Base-by-base conservation (phyloP, 2,888 invertebrate species). In the Lagria hirta region DNA sequence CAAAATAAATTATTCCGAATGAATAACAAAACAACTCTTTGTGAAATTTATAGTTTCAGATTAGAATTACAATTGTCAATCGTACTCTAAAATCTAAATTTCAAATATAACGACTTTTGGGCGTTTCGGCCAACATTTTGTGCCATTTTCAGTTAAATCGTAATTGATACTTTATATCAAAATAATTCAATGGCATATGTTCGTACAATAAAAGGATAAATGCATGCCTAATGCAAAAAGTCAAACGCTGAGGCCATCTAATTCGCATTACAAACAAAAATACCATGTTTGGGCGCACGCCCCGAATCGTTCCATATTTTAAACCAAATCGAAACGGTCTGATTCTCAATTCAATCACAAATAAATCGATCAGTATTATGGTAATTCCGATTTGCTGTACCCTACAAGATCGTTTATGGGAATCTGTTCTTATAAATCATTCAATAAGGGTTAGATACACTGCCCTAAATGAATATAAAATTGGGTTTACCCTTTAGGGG, bases 381-480 rank as follows among this genome's bases (percentile, higher is more conserved):
- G 62, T 70, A 69, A 69, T 70, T 60, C 56, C 51, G 65, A 68
- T 69, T 66, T 66, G 66, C 64, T 64, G 63, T 48, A 51, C 49
- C 54, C 51, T 61, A 66, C 67, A 66, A 68, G 66, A 60, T 60
- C 67, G 69, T 68, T 69, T 69, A 68, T 68, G 69, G 66, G 68
- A 66, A 65, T 60, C 60, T 52, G 54, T 52, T 53, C 62, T 57
- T 62, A 64, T 65, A 65, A 69, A 68, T 69, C 68, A 68, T 29
- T 12, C 13, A 15, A 11, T 22, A 43, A 32, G 64, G 66, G 66
- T 58, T 61, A 51, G 52, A 18, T 14, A 17, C 11, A 14, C 52
- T 59, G 62, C 61, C 64, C 66, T 55, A 65, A 69, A 71, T 71
- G 70, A 69, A 70, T 70, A 62, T 61, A 55, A 65, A 70, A 70